Evolutionary conservation across 2,888 invertebrate genomes (phyloP), one percentile per base, ranked within the genome.

Genomic region (Polia nebulosa): DNA sequence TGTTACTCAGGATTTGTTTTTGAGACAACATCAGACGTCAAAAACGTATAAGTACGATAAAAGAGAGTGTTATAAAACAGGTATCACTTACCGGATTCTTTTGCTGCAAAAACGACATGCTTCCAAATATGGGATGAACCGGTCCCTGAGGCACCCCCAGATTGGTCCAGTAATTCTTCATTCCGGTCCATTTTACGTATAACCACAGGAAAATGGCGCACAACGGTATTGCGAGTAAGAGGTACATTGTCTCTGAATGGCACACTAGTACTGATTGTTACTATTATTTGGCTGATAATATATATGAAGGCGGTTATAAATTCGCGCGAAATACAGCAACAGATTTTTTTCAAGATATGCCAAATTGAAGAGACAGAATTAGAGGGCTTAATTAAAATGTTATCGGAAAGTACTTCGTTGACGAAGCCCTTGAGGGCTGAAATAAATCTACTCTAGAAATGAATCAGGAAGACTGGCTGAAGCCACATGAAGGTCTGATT

Each of bases 51-150:
- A n/a, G n/a, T 17, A 6, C 17, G 6, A 39, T 17, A 17, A 17
- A 49, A 27, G 34, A 17, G 0, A 15, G 7, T 3, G 17, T 49
- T 41, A 9, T 2, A 22, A 13, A 29, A 29, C 9, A 22, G n/a
- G n/a, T n/a, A 22, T 11, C 20, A 84, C 84, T 88, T 75, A 90
- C 90, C 8, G 85, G 74, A 77, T 90, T 90, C 20, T 82, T 76
- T 47, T 80, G 81, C 67, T 84, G 86, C 41, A 90, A 67, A 67
- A 88, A 90, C 1, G 84, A 82, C 60, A 91, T 83, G 55, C 87
- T 90, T 3, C 90, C 90, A 25, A 87, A 47, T 6, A 91, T 8
- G 0, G 87, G 88, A 51, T 89, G 79, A 0, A 89, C 81, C 0
- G 78, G 61, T 3, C 34, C 44, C 34, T 83, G 78, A 0, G 88